Percentiles rank a stretch among this genome's conserved stretches.
These are phyloP conservation scores for Ciconia boyciana DNA, from an alignment of 2,113 vertebrate genomes.

Conservation along the genomic window DNA sequence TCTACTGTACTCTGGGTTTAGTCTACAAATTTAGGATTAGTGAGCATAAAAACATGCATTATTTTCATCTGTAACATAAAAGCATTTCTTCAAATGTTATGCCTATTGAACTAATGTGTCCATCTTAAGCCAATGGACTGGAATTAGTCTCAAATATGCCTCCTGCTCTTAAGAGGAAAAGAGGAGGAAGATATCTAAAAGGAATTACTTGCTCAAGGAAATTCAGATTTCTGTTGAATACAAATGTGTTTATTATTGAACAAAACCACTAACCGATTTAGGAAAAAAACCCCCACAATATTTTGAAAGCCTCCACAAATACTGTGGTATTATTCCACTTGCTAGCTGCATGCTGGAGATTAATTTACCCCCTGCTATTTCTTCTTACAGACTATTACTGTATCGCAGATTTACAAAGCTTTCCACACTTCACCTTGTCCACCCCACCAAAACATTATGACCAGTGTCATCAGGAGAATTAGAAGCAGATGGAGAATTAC, in stretches of 20 bases:
- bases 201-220: background rate
- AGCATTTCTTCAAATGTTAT: background rate
- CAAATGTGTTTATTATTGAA: background rate
- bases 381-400: background rate
- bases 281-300: background rate
- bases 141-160: background rate
- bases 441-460: background rate
- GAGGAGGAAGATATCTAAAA: background rate
- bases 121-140: background rate
- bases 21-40: background rate
- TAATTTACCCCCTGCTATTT: background rate
- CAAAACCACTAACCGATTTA: background rate
- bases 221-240: background rate
- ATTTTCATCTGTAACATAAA: background rate
- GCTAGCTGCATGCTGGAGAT: background rate
- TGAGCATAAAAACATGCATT: background rate
- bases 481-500: background rate
- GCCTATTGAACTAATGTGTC: background rate
- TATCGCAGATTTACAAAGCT: background rate
- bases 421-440: background rate
- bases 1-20: background rate
- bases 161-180: background rate
- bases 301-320: background rate
- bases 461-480: background rate
- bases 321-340: background rate